Evolutionary conservation across 2,113 vertebrate genomes (phyloP), one percentile per base, ranked within the genome.

Genomic region (Sus scrofa): DNA sequence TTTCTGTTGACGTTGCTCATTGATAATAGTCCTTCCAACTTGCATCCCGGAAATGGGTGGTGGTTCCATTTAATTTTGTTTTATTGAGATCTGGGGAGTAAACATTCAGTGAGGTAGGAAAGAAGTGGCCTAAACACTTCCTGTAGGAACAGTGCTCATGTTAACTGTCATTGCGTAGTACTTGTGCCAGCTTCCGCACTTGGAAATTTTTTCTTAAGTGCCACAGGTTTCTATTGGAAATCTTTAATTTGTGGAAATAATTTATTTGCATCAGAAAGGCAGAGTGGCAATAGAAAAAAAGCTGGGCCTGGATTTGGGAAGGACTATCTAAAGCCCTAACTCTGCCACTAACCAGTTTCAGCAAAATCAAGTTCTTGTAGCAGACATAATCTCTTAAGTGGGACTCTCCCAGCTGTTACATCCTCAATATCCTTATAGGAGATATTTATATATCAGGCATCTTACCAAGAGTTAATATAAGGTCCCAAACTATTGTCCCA

Each of bases 71-170:
- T 81, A 75, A 34, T 90, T 97, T 94, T 77, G 90, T 74, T 96
- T 95, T 86, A 71, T 87, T 96, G 91, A 81, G n/a, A 73, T 85
- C 84, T 93, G 26, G 30, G n/a, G 60, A 97, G 78, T 95, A 97
- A 96, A 93, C 58, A 73, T 77, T 78, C 77, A 77, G 74, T 12
- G 54, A 93, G 63, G 65, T 86, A 65, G 79, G 60, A 83, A 95
- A 95, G 58, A 96, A 93, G 74, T 67, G 68, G 30, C 65, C 71
- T 39, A 68, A 89, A 93, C 82, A 89, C 37, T 54, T 92, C 67
- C 32, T 34, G 20, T 95, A 65, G 70, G 71, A 65, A 83, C 50
- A 82, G 81, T 58, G 87, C 75, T 89, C 62, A 3, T 63, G 34
- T 87, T 92, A 75, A 91, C 60, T 82, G 88, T 82, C 79, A 67